Evolutionary conservation across 2,888 invertebrate species (phyloP), one percentile per base, ranked within the genome.

Genomic region (Autographa gamma): DNA sequence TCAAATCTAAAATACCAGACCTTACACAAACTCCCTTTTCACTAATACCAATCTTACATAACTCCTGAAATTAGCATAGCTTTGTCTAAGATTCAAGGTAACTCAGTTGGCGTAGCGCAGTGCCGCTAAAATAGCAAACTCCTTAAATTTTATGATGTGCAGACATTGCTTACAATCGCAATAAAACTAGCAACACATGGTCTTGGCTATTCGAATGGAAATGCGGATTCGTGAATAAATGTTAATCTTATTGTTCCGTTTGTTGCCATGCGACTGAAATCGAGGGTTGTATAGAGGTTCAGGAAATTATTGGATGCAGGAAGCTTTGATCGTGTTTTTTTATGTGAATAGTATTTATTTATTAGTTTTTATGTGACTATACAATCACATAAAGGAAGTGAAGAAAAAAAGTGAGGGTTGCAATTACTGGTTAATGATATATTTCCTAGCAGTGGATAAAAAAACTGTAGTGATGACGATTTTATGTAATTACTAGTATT

Each of bases 131-230:
- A 83, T 64, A 75, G 66, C 18, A 9, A 18, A 34, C 63, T 71
- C 65, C 63, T 75, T 68, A 71, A 62, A 81, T 72, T 81, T 74
- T 74, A 81, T 76, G 68, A 74, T 34, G 56, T 79, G 69, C 68
- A 70, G 73, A 81, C 81, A 81, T 78, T 68, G 71, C 41, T 32
- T 59, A 61, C 54, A 25, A 38, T 8, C 7, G 60, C 31, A 56
- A 60, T 82, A 78, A 81, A 77, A 70, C 52, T 34, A 14, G 14
- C n/a, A 59, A 59, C 75, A 71, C 71, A 75, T 77, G 77, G 13
- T 31, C n/a, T 43, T 71, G 54, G 38, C 25, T 54, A 73, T 54
- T 76, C 13, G 41, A 41, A 70, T 41, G 54, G 63, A 61, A 43
- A 69, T 71, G 48, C 38, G 25, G 60, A n/a, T 34, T 62, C 16